Evolutionary conservation across 2,797 vertebrate species (phyloP), one percentile per base, ranked within the genome.

Genomic region (Lerista edwardsae): DNA sequence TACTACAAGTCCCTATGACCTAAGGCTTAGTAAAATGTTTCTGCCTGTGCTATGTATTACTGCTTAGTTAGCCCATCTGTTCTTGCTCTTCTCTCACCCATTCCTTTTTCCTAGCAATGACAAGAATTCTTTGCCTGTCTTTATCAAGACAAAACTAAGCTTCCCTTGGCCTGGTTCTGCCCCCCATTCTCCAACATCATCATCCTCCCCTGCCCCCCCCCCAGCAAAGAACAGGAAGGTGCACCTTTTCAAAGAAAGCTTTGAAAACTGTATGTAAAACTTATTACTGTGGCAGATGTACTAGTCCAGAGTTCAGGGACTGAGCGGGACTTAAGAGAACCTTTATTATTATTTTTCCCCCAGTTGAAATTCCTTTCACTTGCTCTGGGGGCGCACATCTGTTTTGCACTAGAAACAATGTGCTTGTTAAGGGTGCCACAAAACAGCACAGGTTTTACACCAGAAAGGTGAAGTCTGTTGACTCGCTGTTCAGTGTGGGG

Each of bases 401-500:
- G 61, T 59, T 25, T 21, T 75, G 17, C 47, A 67, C 64, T 57
- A 41, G 47, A 17, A 55, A 61, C 69, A 29, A 31, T 5, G 19
- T 14, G 15, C 77, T 67, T 85, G 61, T 80, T 67, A 57, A 74
- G 36, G 29, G 44, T 23, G 8, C 31, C 19, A 15, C 57, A 39
- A 61, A 73, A 74, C 59, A 21, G 9, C 11, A 7, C 9, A 29
- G 29, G 61, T 23, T 41, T 75, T 75, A 19, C 41, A 75, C 62
- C 71, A 80, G 47, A 9, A 51, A 64, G 71, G 27, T 75, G 62
- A 85, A 59, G 51, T 79, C 61, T 59, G 23, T 85, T 65, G 68
- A 73, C 27, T 75, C 61, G 25, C 7, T 59, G 27, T 80, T 31
- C 65, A 75, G 51, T n/a, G 75, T 8, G 12, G 10, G 7, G 27